Base-by-base conservation (phyloP, 2,113 vertebrate genomes). In the Osmerus eperlanus region DNA sequence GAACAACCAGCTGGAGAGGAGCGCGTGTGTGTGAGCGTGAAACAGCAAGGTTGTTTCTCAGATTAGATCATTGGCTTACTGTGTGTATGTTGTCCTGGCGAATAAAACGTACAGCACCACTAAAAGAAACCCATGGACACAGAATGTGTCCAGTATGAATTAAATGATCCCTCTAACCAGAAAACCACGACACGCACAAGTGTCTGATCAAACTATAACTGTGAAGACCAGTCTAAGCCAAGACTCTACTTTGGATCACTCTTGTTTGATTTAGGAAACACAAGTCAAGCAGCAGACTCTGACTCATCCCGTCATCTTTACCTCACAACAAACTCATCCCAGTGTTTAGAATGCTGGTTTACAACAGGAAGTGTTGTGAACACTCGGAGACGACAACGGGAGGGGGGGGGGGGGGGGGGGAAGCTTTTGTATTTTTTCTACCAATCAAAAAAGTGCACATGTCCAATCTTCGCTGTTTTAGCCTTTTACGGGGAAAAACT, bases 361-460 rank as follows among this genome's bases (percentile, higher is more conserved):
- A 62, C 67, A 66, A 63, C 65, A 28, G 25, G 25, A 28, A 28
- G 25, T 28, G 25, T 0, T 28, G 25, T 28, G 25, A 3, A 28
- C 25, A 28, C 25, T 28, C 25, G 25, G 25, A 28, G 25, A 28
- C 23, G 18, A 21, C 51, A 18, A 41, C 69, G 65, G 70, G 0
- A 21, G 21, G 21, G 21, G 21, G 21, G 21, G 21, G 21, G 21
- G 21, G 70, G 0, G 16, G 32, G 61, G 85, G 77, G 62, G 67
- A 62, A 60, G 54, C 71, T 82, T 84, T 65, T 78, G 67, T 21
- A 29, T 15, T 36, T 14, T 65, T 53, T 64, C 79, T 75, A 65
- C 53, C 66, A 68, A 71, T 0, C 23, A 23, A 12, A 73, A 83
- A 70, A 76, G 47, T 75, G 75, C 76, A 67, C 14, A 1, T 80